phyloP scores from a whole-genome alignment of 2,113 vertebrate species.

The Myrmophylax atrothorax region DNA sequence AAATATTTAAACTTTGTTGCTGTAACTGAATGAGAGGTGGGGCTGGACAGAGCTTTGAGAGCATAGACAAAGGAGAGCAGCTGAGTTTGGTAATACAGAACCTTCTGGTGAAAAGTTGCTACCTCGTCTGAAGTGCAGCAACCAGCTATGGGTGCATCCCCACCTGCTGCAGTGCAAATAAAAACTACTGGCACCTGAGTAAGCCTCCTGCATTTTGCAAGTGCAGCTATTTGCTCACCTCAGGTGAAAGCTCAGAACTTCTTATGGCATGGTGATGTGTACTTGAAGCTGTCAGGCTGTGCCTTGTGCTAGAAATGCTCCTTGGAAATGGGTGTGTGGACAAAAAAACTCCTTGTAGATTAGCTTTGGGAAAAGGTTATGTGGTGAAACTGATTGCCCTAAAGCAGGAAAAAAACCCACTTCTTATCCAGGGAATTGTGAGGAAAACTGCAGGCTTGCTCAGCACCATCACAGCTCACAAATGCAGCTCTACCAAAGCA shows the following conservation, averaged over 20 bases:
- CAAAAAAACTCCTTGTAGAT: neutral
- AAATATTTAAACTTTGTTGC: neutral
- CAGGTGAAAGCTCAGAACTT: neutral
- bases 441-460: neutral
- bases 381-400: neutral
- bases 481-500: neutral
- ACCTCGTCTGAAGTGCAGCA: neutral
- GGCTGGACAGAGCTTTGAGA: neutral
- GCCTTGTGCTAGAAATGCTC: neutral
- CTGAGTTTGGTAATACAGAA: neutral
- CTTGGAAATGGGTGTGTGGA: neutral
- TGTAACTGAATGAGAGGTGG: neutral
- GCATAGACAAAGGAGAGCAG: rapidly evolving
- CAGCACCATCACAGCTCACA: neutral
- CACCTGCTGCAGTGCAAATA: neutral
- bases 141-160: neutral
- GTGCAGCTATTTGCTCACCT: neutral
- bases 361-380: neutral
- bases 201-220: neutral
- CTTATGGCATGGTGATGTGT: rapidly evolving
- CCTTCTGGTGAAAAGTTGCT: neutral
- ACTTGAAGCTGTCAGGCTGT: neutral
- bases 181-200: neutral
- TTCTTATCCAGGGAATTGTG: neutral
- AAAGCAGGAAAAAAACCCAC: neutral